phyloP scores from a whole-genome alignment of 2,797 vertebrate genomes.

The Catharus ustulatus region DNA sequence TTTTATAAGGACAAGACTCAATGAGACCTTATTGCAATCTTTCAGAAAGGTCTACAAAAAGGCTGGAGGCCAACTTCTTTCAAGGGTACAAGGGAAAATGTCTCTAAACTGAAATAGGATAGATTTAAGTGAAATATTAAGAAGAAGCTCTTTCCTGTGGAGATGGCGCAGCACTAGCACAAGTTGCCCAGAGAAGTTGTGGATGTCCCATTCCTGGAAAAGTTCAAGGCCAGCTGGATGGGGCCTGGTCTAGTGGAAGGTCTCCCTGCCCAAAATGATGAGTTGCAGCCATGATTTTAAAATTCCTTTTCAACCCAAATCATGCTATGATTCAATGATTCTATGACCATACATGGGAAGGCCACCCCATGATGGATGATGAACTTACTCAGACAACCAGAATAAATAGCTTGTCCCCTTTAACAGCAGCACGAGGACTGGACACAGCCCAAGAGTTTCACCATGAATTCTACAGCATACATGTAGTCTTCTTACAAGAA shows the following conservation, averaged over 20 bases:
- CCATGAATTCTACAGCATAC: background rate
- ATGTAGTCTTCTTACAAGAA: background rate
- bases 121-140: background rate
- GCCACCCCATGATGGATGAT: background rate
- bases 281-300: background rate
- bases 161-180: background rate
- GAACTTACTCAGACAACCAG: background rate
- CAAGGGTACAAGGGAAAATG: background rate
- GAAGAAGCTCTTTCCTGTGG: background rate
- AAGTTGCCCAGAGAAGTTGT: no score
- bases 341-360: background rate
- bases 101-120: background rate
- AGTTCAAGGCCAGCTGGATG: background rate
- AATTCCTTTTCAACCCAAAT: background rate
- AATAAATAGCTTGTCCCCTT: constrained; percentile 5
- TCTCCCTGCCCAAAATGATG: no score
- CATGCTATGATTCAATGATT: background rate
- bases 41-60: background rate
- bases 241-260: background rate
- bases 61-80: background rate
- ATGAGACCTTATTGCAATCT: background rate
- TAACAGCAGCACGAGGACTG: background rate
- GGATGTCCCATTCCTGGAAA: background rate
- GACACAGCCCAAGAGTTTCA: background rate
- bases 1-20: background rate